A percentile compares a stretch with the other conserved stretches of the same genome.
Evolutionary conservation across 2,888 invertebrate species (phyloP).

Genomic region (Meteorus colon): DNA sequence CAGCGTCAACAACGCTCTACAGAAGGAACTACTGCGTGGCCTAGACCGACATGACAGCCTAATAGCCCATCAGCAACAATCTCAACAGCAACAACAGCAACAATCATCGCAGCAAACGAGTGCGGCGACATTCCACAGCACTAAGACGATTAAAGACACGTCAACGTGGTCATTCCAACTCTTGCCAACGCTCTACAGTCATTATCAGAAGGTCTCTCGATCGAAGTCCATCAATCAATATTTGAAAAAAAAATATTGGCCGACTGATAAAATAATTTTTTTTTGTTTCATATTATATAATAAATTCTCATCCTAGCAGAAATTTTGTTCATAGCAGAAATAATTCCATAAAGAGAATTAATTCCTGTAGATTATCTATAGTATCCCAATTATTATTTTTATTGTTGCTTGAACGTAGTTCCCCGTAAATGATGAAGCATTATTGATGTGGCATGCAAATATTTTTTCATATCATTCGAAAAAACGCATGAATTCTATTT

Average conservation of each 20-base stretch:
- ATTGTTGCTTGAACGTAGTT: not conserved
- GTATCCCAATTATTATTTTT: not conserved
- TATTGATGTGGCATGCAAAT: constrained; percentile 2
- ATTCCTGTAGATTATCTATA: not conserved
- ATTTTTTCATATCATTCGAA: not conserved
- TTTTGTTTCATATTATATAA: not conserved
- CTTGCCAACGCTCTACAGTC: constrained; percentile 87
- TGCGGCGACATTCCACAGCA: constrained; percentile 49
- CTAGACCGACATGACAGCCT: constrained; percentile 64
- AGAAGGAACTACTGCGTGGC: constrained; percentile 71
- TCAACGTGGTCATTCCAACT: constrained; percentile 90
- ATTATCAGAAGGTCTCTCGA: constrained; percentile 84
- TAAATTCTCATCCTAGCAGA: not conserved
- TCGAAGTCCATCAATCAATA: constrained; percentile 13
- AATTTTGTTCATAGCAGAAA: not conserved
- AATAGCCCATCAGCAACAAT: constrained; percentile 45
- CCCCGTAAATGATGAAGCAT: not conserved
- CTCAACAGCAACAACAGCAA: constrained; percentile 37
- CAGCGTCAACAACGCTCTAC: constrained; percentile 68
- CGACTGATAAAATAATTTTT: not conserved
- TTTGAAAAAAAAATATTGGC: not conserved
- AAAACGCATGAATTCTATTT: constrained; percentile 1
- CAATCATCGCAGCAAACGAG: constrained; percentile 19
- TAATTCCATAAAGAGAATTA: not conserved
- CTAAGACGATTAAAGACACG: constrained; percentile 70